A percentile compares a stretch with the other conserved stretches of the same genome.
phyloP scores from a whole-genome alignment of 1,140 invertebrate genomes.

The Stegodyphus dumicola region DNA sequence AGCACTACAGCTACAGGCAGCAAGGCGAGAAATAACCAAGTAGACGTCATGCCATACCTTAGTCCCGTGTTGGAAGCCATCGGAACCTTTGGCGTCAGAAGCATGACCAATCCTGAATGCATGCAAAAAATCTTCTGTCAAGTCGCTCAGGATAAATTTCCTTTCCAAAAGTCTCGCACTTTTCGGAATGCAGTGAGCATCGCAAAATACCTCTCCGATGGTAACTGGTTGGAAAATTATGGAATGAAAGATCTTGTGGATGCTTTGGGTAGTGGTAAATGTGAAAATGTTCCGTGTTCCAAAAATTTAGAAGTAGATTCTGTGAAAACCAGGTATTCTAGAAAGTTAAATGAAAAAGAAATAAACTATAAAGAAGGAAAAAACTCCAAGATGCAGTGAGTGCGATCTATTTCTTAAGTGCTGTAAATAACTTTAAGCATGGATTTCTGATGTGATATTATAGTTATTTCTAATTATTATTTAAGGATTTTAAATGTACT shows the following conservation, averaged over 20 bases:
- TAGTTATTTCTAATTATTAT: too few species aligned
- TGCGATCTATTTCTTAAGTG: too few species aligned
- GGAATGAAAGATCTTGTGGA: constrained; percentile 37
- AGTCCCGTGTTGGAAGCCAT: constrained; percentile 29
- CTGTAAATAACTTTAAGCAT: too few species aligned
- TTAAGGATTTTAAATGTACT: too few species aligned
- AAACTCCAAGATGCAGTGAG: neutral
- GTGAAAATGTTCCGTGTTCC: constrained; percentile 27
- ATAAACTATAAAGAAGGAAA: too few species aligned
- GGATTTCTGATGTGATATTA: too few species aligned
- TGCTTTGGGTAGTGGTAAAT: constrained; percentile 19
- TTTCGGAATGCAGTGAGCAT: constrained; percentile 5
- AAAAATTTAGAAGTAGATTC: neutral
- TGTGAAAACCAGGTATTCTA: constrained; percentile 25
- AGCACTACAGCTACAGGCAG: constrained; percentile 25
- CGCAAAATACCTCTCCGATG: constrained; percentile 22
- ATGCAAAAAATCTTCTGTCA: constrained; percentile 53
- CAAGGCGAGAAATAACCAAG: neutral
- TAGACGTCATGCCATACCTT: constrained; percentile 36
- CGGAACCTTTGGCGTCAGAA: constrained; percentile 36
- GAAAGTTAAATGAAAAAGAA: constrained; percentile 10
- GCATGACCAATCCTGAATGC: constrained; percentile 45
- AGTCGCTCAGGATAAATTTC: constrained; percentile 36
- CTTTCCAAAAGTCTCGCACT: neutral
- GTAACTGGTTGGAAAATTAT: constrained; percentile 31